A percentile compares a stretch with the other conserved stretches of the same genome.
phyloP scores from a whole-genome alignment of 1,140 invertebrate species.

The Muscidifurax raptorellus region DNA sequence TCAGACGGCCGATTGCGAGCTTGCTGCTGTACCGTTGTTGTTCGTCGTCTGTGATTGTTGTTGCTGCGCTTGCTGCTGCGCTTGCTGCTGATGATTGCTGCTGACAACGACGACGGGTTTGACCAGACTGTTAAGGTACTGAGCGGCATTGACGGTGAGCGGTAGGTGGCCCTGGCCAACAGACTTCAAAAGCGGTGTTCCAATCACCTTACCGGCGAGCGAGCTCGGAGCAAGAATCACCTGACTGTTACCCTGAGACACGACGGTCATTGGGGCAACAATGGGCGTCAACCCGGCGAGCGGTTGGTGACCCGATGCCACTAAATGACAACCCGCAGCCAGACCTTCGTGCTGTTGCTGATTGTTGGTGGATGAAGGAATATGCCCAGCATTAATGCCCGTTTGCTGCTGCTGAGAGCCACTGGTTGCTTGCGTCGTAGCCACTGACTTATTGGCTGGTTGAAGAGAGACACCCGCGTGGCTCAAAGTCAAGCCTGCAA shows the following conservation, averaged over 20 bases:
- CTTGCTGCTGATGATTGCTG: conserved; percentile 51
- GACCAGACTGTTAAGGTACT: conserved; percentile 75
- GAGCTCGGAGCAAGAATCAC: conserved; percentile 72
- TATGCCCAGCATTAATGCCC: background rate
- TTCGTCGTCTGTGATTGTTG: conserved; percentile 12
- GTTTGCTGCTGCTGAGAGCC: conserved; percentile 56
- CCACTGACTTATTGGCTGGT: conserved; percentile 62
- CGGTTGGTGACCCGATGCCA: conserved; percentile 60
- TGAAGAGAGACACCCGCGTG: conserved; percentile 72
- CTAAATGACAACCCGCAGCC: conserved; percentile 24
- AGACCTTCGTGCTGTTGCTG: conserved; percentile 36
- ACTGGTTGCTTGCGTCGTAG: conserved; percentile 67
- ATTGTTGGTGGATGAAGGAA: background rate
- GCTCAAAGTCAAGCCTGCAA: conserved; percentile 71
- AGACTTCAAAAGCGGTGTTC: conserved; percentile 72
- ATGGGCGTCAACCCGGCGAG: conserved; percentile 72
- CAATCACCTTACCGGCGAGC: conserved; percentile 73
- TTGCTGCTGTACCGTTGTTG: conserved; percentile 57
- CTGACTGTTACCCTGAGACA: conserved; percentile 73
- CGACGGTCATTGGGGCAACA: conserved; percentile 74
- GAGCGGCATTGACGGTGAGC: conserved; percentile 72
- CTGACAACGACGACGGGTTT: conserved; percentile 73
- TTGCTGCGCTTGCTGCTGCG: conserved; percentile 58
- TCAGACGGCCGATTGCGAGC: conserved; percentile 72
- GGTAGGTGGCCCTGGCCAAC: conserved; percentile 73